Conservation (phyloP, 2,797 vertebrate species). For the Amphiprion clarkii region DNA sequence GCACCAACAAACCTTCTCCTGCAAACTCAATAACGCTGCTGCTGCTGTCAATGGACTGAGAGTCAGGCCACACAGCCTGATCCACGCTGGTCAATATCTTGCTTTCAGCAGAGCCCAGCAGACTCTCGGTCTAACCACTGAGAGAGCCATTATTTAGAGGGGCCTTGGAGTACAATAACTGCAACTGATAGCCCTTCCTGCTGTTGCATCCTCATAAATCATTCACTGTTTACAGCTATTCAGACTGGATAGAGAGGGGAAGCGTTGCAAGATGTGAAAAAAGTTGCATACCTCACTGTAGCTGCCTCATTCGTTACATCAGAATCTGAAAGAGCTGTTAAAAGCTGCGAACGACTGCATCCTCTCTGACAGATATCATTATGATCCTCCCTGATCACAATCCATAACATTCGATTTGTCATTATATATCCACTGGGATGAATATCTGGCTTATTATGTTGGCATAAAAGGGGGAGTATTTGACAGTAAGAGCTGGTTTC, state of each 20-base stretch:
- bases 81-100: constrained; percentile 73
- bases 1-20: constrained; percentile 37
- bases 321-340: constrained; percentile 42
- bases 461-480: constrained; percentile 3
- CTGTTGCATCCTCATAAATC: constrained; percentile 76
- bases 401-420: constrained; percentile 47
- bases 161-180: constrained; percentile 74
- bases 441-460: constrained; percentile 39
- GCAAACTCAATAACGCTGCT: constrained; percentile 49
- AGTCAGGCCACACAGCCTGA: constrained; percentile 47
- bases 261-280: constrained; percentile 40
- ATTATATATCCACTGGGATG: constrained; percentile 28
- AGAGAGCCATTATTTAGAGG: constrained; percentile 68
- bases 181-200: constrained; percentile 70
- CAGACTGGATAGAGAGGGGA: constrained; percentile 47
- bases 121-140: constrained; percentile 47
- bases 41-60: constrained; percentile 48
- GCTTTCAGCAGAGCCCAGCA: constrained; percentile 66
- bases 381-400: constrained; percentile 36
- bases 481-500: constrained; percentile 22
- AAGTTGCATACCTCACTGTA: constrained; percentile 31
- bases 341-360: constrained; percentile 29
- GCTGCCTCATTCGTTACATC: constrained; percentile 38
- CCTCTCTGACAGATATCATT: constrained; percentile 30
- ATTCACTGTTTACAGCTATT: constrained; percentile 70